A percentile compares a stretch with the other conserved stretches of the same genome.
Evolutionary conservation across 2,888 invertebrate genomes (phyloP).

Genomic region (Cheilosia urbana): DNA sequence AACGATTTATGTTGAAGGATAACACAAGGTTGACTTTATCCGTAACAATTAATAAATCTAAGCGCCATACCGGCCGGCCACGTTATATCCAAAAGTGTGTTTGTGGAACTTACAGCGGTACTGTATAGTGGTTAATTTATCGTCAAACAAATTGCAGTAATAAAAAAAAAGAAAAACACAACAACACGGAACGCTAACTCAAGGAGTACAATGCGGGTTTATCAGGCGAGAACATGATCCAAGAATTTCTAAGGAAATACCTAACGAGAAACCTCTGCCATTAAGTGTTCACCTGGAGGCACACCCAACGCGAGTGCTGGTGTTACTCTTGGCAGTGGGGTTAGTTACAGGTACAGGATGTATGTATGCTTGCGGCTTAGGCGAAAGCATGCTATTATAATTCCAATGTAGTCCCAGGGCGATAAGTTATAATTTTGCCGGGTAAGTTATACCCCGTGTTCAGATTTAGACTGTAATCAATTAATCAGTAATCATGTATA

Average conservation of each 20-base stretch:
- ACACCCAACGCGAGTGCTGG: background rate
- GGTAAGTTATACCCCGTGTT: conserved; percentile 57
- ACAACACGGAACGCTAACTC: conserved; percentile 39
- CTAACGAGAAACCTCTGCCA: conserved; percentile 66
- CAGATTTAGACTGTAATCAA: conserved; percentile 66
- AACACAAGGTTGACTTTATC: conserved; percentile 72
- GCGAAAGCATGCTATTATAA: conserved; percentile 62
- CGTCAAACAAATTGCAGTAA: conserved; percentile 71
- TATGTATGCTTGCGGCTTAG: conserved; percentile 14
- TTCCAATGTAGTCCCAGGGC: conserved; percentile 60
- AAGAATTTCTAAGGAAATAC: conserved; percentile 72
- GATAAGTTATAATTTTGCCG: conserved; percentile 66
- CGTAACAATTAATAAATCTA: conserved; percentile 73
- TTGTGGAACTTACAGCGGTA: conserved; percentile 24
- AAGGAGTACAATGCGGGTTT: conserved; percentile 72
- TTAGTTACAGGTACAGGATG: conserved; percentile 36
- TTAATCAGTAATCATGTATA: conserved; percentile 65
- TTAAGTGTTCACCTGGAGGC: conserved; percentile 59
- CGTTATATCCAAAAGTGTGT: conserved; percentile 17
- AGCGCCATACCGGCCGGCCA: conserved; percentile 20
- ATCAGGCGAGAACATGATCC: conserved; percentile 75
- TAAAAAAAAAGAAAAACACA: conserved; percentile 22
- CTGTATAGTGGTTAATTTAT: conserved; percentile 64
- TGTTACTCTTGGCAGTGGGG: background rate
- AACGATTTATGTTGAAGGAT: conserved; percentile 72